These are phyloP conservation scores for Eudorcas thomsonii DNA, from an alignment of 2,113 vertebrate species.

Conservation along the genomic window DNA sequence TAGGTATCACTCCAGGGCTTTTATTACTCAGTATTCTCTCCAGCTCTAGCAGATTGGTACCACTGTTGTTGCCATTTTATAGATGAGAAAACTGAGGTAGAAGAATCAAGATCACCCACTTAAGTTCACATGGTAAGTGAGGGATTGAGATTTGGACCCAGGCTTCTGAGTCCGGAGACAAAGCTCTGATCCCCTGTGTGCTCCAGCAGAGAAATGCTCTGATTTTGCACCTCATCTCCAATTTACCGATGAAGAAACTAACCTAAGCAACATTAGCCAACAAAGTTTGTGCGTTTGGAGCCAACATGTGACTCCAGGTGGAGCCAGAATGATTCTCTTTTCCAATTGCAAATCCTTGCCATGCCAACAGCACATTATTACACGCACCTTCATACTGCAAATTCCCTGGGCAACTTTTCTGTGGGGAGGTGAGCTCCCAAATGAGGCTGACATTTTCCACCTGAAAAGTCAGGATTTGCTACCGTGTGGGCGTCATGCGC, in stretches of 20 bases:
- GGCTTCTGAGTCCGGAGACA: too few species aligned
- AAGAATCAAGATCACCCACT: too few species aligned
- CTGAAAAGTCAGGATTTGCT: constrained; percentile 46
- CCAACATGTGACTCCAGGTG: too few species aligned
- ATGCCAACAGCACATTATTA: fast-evolving
- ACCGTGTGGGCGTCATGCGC: not conserved
- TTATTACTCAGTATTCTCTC: not conserved
- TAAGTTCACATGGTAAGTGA: not conserved
- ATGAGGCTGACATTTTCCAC: constrained; percentile 46
- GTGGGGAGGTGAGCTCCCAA: not conserved
- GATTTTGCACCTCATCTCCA: fast-evolving
- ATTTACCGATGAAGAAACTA: not conserved
- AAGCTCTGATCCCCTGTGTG: too few species aligned
- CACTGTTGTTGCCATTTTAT: not conserved
- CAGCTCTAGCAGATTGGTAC: fast-evolving
- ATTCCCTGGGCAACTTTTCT: constrained; percentile 18
- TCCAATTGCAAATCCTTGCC: not conserved
- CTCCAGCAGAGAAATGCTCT: not conserved
- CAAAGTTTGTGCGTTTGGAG: not conserved
- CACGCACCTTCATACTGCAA: fast-evolving
- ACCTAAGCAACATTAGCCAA: fast-evolving
- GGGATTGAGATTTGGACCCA: not conserved
- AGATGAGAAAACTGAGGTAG: not conserved
- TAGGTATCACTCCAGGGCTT: not conserved
- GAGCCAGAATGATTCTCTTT: not conserved